A percentile compares a stretch with the other conserved stretches of the same genome.
phyloP scores from a whole-genome alignment of 2,113 vertebrate species.

The Oceanites oceanicus region DNA sequence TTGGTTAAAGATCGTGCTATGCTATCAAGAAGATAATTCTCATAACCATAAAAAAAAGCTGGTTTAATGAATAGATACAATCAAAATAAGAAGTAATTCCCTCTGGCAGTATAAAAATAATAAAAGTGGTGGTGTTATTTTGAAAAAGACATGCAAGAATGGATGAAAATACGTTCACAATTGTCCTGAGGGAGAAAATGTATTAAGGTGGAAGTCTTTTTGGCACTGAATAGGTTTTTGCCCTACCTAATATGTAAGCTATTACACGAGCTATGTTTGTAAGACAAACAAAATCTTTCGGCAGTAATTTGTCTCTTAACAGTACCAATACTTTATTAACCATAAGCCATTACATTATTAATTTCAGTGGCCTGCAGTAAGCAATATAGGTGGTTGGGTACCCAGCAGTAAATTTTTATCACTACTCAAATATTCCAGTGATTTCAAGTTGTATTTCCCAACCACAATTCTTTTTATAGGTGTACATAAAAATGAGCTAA shows the following conservation, averaged over 20 bases:
- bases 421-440: background rate
- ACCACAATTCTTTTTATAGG: background rate
- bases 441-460: background rate
- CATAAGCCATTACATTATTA: slow-evolving; percentile 49
- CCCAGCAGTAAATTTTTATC: slow-evolving; percentile 16
- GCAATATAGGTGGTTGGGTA: background rate
- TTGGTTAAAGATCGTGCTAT: background rate
- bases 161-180: background rate
- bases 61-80: background rate
- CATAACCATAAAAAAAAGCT: background rate
- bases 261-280: background rate
- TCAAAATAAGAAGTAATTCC: background rate
- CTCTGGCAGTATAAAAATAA: background rate
- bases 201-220: background rate
- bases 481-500: background rate
- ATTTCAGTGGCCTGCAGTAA: slow-evolving; percentile 24
- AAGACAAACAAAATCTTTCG: slow-evolving; percentile 13
- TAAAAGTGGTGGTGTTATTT: background rate
- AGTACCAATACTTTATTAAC: slow-evolving; percentile 51
- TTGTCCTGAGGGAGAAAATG: background rate
- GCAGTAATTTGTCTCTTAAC: slow-evolving; percentile 48
- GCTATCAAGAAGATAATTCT: background rate
- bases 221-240: background rate
- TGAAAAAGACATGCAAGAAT: background rate
- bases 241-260: background rate